Evolutionary conservation across 92 coral and sea anemone genomes (phyloP).

Genomic region (Siderastrea siderea): DNA sequence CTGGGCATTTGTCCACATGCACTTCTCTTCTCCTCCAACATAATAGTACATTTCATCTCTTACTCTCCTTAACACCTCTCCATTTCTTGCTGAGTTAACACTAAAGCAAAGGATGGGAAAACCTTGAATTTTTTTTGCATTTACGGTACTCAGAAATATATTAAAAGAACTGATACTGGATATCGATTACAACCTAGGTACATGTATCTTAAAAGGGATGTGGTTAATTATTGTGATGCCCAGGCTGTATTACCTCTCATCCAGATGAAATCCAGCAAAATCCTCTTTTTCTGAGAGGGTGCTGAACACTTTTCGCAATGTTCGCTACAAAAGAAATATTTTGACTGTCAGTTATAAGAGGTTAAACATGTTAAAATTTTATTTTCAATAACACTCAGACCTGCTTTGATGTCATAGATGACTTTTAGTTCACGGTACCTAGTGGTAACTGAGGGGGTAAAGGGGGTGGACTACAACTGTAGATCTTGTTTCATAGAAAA

Average conservation of each 20-base stretch:
- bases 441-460: no score
- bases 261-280: constrained; percentile 46
- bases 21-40: constrained; percentile 60
- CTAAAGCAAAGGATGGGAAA: background rate
- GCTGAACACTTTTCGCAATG: constrained; percentile 40
- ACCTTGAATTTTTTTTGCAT: background rate
- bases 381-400: no score
- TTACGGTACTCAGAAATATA: no score
- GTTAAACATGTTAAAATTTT: no score
- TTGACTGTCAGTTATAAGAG: no score
- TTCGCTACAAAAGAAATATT: constrained; percentile 42
- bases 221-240: no score
- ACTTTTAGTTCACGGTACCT: no score
- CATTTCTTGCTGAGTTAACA: constrained; percentile 50
- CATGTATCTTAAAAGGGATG: no score
- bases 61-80: constrained; percentile 18
- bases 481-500: no score
- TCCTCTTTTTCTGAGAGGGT: constrained; percentile 37
- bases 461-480: no score
- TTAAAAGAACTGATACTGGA: background rate
- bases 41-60: constrained; percentile 35
- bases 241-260: constrained; percentile 62
- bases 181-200: no score
- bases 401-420: no score
- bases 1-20: constrained; percentile 40